Base-by-base conservation (phyloP, 1,140 invertebrate species). In the Philotrypesis tridentata region DNA sequence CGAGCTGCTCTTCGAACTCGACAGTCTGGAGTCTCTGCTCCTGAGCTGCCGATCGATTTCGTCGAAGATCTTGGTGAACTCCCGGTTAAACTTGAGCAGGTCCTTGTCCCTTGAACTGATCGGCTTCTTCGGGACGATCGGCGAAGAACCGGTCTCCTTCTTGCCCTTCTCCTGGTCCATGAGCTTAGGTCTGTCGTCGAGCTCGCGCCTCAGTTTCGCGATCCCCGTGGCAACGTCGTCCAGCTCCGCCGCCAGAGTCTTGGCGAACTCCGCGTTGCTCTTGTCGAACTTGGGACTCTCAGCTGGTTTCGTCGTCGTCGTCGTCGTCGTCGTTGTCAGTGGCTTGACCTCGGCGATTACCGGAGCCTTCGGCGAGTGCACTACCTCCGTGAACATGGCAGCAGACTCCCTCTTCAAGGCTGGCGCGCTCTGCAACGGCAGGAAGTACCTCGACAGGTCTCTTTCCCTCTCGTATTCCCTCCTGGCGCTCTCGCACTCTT, bases 21-120 rank as follows among this genome's bases (percentile, higher is more conserved):
- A 2, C 21, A 84, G 84, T 63, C 48, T 74, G 14, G 84, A 82
- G n/a, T 86, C 87, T 31, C 83, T 88, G 2, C 85, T 84, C 67
- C 85, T 85, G 7, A 90, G 68, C 48, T 88, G 87, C 27, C 87
- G 88, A 33, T 91, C 90, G 29, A 91, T 90, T 75, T 90, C 89
- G 17, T 89, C 84, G 73, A 91, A 90, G 48, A 92, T 90, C 14
- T 88, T 83, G 0, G 85, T 87, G 76, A 92, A 91, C 61, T 91
- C 89, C n/a, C 87, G 85, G 23, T 89, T 77, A 23, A 82, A 78
- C 12, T 65, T 78, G 2, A 31, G 60, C 11, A 79, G 21, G 1
- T 80, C 72, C 31, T n/a, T 25, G 7, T 55, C 48, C 27, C 25
- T 65, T 0, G 23, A 1, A 23, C 40, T 77, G 8, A n/a, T n/a